Evolutionary conservation across 2,888 invertebrate species (phyloP).

Genomic region (Drosophila cyrtoloma): DNA sequence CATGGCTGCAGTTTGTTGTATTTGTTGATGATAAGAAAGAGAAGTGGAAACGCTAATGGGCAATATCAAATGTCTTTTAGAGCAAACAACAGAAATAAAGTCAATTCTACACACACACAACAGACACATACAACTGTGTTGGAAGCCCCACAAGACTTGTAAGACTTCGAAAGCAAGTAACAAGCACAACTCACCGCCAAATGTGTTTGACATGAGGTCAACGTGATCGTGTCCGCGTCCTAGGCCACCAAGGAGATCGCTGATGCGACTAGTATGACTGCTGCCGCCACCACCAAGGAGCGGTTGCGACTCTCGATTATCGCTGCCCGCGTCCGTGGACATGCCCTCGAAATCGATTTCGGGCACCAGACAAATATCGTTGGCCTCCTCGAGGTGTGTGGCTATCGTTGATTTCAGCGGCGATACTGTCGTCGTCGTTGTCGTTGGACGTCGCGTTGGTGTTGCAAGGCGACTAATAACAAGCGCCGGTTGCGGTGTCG

Average conservation of each 20-base stretch:
- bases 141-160: constrained; percentile 51
- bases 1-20: constrained; percentile 7
- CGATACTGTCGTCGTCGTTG: constrained; percentile 65
- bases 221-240: constrained; percentile 88
- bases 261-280: constrained; percentile 90
- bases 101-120: constrained; percentile 1
- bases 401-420: constrained; percentile 52
- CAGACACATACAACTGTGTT: not conserved
- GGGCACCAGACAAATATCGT: constrained; percentile 92
- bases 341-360: constrained; percentile 93
- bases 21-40: not conserved
- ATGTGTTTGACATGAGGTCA: constrained; percentile 92
- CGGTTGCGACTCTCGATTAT: constrained; percentile 97
- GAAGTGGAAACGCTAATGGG: not conserved
- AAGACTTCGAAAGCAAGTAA: constrained; percentile 20
- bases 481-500: constrained; percentile 37
- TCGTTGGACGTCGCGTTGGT: constrained; percentile 52
- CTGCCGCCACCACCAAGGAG: constrained; percentile 95
- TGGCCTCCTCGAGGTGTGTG: constrained; percentile 71
- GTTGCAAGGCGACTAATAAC: constrained; percentile 60
- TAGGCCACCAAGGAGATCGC: constrained; percentile 86
- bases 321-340: constrained; percentile 92
- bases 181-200: constrained; percentile 89
- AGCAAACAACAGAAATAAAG: constrained; percentile 4
- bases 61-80: constrained; percentile 3